phyloP scores from a whole-genome alignment of 2,797 vertebrate genomes.

The Crocodylus rhombifer region DNA sequence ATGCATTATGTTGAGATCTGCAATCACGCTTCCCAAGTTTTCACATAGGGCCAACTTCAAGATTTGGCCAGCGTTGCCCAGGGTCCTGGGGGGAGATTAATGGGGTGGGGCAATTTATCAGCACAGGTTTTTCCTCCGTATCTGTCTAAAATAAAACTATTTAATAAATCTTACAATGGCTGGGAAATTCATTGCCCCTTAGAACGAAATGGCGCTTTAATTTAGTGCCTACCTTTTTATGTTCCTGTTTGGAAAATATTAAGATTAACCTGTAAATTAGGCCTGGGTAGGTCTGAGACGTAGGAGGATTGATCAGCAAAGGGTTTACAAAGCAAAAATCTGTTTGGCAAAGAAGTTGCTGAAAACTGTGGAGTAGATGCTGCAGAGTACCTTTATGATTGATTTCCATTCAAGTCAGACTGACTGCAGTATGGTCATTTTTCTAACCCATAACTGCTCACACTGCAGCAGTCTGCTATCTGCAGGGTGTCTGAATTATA shows the following conservation, averaged over 20 bases:
- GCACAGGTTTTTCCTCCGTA: neutral
- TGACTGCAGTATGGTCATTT: conserved; percentile 91
- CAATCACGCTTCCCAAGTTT: neutral
- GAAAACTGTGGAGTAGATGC: conserved; percentile 84
- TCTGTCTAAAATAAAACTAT: conserved; percentile 42
- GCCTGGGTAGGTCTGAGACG: conserved; percentile 49
- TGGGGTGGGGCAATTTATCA: accelerated
- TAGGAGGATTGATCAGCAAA: conserved; percentile 69
- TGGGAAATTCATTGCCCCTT: conserved; percentile 49
- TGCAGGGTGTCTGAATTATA: conserved; percentile 88
- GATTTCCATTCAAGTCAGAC: conserved; percentile 91
- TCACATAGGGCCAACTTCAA: neutral
- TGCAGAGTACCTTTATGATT: conserved; percentile 89
- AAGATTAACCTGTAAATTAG: conserved; percentile 46
- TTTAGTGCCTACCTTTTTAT: conserved; percentile 56
- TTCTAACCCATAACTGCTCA: conserved; percentile 86
- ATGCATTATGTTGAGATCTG: neutral
- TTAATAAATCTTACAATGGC: conserved; percentile 52
- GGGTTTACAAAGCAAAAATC: conserved; percentile 76
- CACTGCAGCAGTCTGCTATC: conserved; percentile 82
- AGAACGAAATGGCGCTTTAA: conserved; percentile 26
- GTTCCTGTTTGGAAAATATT: conserved; percentile 43
- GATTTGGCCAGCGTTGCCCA: neutral
- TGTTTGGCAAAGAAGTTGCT: conserved; percentile 85
- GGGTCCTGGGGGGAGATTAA: neutral